These are phyloP conservation scores for Odontamblyopus lacepedii DNA, from an alignment of 2,797 vertebrate species.

Conservation along the genomic window DNA sequence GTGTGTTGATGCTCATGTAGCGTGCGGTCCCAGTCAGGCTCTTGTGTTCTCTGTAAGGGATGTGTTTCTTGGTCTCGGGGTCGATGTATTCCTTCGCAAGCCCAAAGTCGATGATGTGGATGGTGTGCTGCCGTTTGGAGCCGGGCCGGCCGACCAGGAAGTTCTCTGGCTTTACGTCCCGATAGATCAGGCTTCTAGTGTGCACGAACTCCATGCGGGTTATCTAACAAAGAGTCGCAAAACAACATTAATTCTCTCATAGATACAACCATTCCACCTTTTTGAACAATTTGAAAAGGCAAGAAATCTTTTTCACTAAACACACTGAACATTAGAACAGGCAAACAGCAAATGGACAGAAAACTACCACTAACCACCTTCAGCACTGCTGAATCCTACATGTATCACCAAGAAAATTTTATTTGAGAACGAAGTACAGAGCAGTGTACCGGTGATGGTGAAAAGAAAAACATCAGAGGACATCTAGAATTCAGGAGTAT, in stretches of 20 bases:
- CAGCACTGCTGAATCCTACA: not conserved
- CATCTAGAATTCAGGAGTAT: no score
- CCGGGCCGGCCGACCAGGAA: conserved; percentile 96
- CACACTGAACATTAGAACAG: not conserved
- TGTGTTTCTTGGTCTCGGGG: conserved; percentile 99
- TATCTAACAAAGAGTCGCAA: conserved; percentile 75
- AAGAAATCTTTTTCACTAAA: not conserved
- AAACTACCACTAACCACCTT: not conserved
- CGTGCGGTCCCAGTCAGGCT: conserved; percentile 97
- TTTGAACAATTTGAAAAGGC: no score
- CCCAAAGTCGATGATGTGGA: conserved; percentile 99
- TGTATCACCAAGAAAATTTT: no score
- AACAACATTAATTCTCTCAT: no score
- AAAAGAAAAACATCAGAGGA: no score
- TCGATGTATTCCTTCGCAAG: conserved; percentile 99
- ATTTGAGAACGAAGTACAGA: no score
- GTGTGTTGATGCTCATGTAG: conserved; percentile 99
- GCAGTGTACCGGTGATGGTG: no score
- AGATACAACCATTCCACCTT: no score
- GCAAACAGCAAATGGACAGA: not conserved
- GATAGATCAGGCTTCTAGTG: conserved; percentile 97
- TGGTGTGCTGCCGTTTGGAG: conserved; percentile 93
- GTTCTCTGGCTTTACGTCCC: conserved; percentile 98
- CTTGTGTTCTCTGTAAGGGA: conserved; percentile 99
- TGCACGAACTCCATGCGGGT: conserved; percentile 98